A percentile compares a stretch with the other conserved stretches of the same genome.
Conservation (phyloP, 2,113 vertebrate species). For the Callaeas wilsoni region DNA sequence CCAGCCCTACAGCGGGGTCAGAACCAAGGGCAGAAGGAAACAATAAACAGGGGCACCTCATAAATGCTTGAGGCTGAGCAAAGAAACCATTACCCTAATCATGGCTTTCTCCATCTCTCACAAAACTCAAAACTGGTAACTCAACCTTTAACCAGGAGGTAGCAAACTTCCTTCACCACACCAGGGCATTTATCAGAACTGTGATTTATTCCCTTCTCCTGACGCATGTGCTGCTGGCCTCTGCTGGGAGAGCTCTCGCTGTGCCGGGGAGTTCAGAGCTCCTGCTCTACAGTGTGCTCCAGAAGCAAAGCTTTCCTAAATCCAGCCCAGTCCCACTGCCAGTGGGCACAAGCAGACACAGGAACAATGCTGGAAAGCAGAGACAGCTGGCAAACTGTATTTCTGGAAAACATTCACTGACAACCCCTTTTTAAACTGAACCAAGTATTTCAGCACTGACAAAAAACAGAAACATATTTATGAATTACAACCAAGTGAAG, state of each 20-base stretch:
- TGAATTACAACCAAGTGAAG: background rate
- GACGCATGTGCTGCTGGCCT: accelerated
- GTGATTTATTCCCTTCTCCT: background rate
- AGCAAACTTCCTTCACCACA: background rate
- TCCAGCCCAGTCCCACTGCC: background rate
- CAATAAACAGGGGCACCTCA: background rate
- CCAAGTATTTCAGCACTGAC: background rate
- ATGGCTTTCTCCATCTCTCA: background rate
- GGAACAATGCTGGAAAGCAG: background rate
- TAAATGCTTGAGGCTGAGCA: background rate
- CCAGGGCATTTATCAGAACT: background rate
- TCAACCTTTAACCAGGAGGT: background rate
- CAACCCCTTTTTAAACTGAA: background rate
- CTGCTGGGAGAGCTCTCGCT: background rate
- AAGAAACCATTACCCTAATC: background rate
- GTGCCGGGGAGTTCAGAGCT: accelerated
- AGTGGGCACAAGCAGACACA: background rate
- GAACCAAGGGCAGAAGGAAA: background rate
- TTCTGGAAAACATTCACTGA: background rate
- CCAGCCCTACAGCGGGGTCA: background rate
- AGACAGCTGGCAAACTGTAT: background rate
- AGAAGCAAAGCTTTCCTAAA: background rate
- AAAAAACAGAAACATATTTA: background rate
- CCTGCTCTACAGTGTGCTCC: background rate
- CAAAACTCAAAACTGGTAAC: background rate